Conservation (phyloP, 1,140 invertebrate species). For the Neuroterus valhalla region DNA sequence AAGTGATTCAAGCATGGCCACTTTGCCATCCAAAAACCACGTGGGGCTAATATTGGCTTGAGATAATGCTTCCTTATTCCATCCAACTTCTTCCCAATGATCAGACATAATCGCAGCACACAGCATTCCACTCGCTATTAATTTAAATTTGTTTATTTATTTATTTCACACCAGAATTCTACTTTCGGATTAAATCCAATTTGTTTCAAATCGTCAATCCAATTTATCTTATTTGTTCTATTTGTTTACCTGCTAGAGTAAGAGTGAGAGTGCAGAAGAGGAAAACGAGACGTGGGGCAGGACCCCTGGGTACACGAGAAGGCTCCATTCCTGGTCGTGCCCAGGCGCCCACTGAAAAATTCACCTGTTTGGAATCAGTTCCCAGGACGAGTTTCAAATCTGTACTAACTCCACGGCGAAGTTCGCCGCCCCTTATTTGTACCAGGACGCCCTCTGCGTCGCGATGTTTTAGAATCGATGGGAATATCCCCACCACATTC, state of each 20-base stretch:
- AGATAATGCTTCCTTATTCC: slow-evolving; percentile 79
- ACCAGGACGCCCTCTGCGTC: slow-evolving; percentile 52
- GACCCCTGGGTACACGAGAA: slow-evolving; percentile 63
- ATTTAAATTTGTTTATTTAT: slow-evolving; percentile 28
- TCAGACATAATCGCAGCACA: slow-evolving; percentile 89
- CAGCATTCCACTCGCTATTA: slow-evolving; percentile 82
- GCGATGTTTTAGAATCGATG: slow-evolving; percentile 19
- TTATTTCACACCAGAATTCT: not conserved
- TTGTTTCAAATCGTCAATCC: too few species aligned
- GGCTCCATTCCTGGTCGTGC: slow-evolving; percentile 59
- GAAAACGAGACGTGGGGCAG: slow-evolving; percentile 65
- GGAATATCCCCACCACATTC: not conserved
- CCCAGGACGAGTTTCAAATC: slow-evolving; percentile 11
- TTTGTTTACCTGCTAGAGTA: slow-evolving; percentile 65
- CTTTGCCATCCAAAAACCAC: slow-evolving; percentile 69
- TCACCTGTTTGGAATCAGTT: slow-evolving; percentile 3
- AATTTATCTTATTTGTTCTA: not conserved
- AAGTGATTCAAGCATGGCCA: slow-evolving; percentile 55
- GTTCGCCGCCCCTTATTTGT: slow-evolving; percentile 47
- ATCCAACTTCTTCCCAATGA: slow-evolving; percentile 88
- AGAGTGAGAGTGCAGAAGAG: slow-evolving; percentile 63
- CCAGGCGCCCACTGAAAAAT: slow-evolving; percentile 55
- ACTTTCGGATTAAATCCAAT: not conserved
- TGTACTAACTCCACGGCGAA: slow-evolving; percentile 37
- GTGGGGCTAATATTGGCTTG: slow-evolving; percentile 63